A percentile compares a stretch with the other conserved stretches of the same genome.
Evolutionary conservation across 1,140 invertebrate species (phyloP).

Genomic region (Danaus plexippus): DNA sequence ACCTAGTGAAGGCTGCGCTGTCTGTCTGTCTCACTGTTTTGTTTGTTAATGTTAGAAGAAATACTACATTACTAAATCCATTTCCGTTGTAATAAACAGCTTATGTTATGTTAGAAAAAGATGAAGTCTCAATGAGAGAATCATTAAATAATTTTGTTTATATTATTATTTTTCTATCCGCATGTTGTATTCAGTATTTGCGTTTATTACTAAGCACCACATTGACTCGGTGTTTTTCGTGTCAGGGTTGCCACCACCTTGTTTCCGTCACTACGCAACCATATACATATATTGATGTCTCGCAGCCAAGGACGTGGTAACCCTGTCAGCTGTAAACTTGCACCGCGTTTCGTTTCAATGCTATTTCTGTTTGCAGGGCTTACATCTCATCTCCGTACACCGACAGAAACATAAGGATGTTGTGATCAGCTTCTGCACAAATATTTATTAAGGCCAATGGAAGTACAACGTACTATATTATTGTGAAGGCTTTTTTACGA

Average conservation of each 20-base stretch:
- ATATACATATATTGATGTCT: too few relatives aligned
- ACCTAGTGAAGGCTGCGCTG: background rate
- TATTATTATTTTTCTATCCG: constrained; percentile 9
- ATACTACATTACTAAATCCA: too few relatives aligned
- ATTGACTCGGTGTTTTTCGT: too few relatives aligned
- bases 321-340: background rate
- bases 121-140: too few relatives aligned
- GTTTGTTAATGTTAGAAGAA: too few relatives aligned
- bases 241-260: too few relatives aligned
- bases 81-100: too few relatives aligned
- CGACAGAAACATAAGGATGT: constrained; percentile 75
- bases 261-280: too few relatives aligned
- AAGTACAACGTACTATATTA: constrained; percentile 52
- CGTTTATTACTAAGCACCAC: constrained; percentile 7
- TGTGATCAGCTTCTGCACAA: constrained; percentile 68
- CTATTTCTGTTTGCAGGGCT: constrained; percentile 62
- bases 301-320: too few relatives aligned
- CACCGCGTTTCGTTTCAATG: constrained; percentile 11
- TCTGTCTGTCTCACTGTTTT: constrained; percentile 4
- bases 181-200: constrained; percentile 11
- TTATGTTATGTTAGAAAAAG: too few relatives aligned
- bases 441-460: constrained; percentile 33
- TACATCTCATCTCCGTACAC: constrained; percentile 75
- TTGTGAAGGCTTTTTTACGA: constrained; percentile 58
- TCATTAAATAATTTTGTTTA: too few relatives aligned